Base-by-base conservation (phyloP, 2,113 vertebrate genomes). In the Danio rerio region DNA sequence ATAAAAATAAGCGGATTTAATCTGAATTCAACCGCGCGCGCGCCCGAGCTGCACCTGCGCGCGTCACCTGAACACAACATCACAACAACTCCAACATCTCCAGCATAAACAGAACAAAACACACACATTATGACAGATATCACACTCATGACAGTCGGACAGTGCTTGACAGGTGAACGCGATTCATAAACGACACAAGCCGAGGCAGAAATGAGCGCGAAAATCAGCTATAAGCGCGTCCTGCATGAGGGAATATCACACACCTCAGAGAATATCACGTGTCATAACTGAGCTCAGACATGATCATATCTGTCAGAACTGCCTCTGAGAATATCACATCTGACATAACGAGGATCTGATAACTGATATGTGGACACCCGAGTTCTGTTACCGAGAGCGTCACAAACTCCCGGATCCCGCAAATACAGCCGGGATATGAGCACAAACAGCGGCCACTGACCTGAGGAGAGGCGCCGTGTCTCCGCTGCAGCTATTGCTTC, bases 1-100 rank as follows among this genome's bases (percentile, higher is more conserved):
- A 73, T 12, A 1, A 40, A 43, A 43, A 56, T 18, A 56, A 56
- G 43, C 52, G 2, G 2, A 2, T 73, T 7, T 56, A 55, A 56
- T 11, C 52, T 18, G 52, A 42, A 16, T 72, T 7, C 53, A 9
- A 53, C 9, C 49, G 70, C 43, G 66, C 66, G 66, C 50, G 70
- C 70, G 13, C 70, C 70, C 50, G 52, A 50, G 31, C 71, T 74
- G 74, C 75, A 80, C 61, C 81, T 83, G 76, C 70, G 40, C 75
- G 53, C 16, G 63, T 31, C 58, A 71, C 69, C 20, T 75, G n/a
- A 56, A n/a, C 18, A 43, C 56, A 53, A 47, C 21, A 56, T 12
- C 18, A 43, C 56, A 53, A 47, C 21, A 55, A 56, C 47, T 12
- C 5, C 8, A 40, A 31, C 20, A n/a, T 7, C 49, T 16, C 11